Percentiles rank a stretch among this genome's conserved stretches.
Conservation (phyloP, 2,797 vertebrate genomes). For the Cossypha heuglini region DNA sequence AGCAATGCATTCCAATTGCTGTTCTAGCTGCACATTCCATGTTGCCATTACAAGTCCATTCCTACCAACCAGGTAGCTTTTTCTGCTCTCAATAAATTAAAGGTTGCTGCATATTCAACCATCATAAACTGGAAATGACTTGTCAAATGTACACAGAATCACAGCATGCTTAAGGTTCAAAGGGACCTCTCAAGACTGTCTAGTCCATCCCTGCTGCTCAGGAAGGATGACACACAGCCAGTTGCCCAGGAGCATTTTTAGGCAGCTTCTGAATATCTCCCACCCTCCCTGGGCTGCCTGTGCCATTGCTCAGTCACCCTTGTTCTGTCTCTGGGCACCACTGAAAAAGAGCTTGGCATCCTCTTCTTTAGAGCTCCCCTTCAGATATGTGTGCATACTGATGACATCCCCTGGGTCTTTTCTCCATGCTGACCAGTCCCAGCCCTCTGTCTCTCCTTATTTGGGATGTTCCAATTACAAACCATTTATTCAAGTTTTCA, state of each 20-base stretch:
- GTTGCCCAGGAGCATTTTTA: neutral
- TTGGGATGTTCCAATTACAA: neutral
- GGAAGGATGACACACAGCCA: neutral
- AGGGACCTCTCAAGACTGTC: neutral
- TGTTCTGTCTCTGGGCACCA: neutral
- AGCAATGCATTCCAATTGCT: rapidly evolving
- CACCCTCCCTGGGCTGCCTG: neutral
- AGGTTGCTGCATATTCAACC: neutral
- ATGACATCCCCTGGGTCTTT: neutral
- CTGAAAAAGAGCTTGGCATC: neutral
- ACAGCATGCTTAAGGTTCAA: neutral
- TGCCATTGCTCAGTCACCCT: neutral
- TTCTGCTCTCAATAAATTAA: neutral
- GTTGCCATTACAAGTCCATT: neutral
- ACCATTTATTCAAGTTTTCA: neutral
- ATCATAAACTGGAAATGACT: neutral
- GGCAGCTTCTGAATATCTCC: neutral
- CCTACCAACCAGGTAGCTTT: neutral
- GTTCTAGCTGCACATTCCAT: neutral
- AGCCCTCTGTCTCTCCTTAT: neutral
- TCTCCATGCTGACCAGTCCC: neutral
- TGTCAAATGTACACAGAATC: neutral
- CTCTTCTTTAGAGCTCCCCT: neutral
- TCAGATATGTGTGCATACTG: neutral
- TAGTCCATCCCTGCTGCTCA: neutral